Evolutionary conservation across 2,113 vertebrate genomes (phyloP), one percentile per base, ranked within the genome.

Genomic region (Microtus pennsylvanicus): DNA sequence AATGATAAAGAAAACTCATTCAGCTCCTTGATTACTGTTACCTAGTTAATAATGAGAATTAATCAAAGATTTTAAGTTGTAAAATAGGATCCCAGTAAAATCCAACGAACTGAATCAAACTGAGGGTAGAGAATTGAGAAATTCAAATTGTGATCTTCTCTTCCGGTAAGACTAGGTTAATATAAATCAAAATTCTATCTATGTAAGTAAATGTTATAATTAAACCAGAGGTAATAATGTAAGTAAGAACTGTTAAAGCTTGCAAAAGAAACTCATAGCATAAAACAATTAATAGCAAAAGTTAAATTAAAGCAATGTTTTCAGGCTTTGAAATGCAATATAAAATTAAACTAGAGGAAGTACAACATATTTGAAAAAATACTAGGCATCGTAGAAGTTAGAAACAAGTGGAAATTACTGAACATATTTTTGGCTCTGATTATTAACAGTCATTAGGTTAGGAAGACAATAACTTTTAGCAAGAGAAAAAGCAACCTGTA

Each of bases 391-490:
- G 90, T 0, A 52, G 81, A 98, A 94, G 80, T 91, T 87, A 96
- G 89, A 97, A 96, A 80, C 42, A 86, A 96, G 35, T 88, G 58
- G 91, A 94, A 95, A 90, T 82, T 91, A 93, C 42, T n/a, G 17
- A 92, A 96, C 80, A 80, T 89, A 91, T 87, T 89, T 95, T 87
- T 72, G 93, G 76, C 28, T 96, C 87, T 96, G 38, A 89, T 42
- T 94, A 95, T 76, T 91, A 9, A 76, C 28, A 97, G 24, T 81
- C 52, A 91, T 98, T 97, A 96, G 94, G 98, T 86, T 70, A 96
- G 63, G 50, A 58, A 96, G 63, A 65, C 81, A 87, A 94, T 87
- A 95, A 93, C 76, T 35, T 82, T 91, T 33, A 63, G 90, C 75
- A 96, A 97, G 75, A 86, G 81, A 58, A 74, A 98, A 98, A 98